Base-by-base conservation (phyloP, 2,888 invertebrate species). In the Ectropis crepuscularia region DNA sequence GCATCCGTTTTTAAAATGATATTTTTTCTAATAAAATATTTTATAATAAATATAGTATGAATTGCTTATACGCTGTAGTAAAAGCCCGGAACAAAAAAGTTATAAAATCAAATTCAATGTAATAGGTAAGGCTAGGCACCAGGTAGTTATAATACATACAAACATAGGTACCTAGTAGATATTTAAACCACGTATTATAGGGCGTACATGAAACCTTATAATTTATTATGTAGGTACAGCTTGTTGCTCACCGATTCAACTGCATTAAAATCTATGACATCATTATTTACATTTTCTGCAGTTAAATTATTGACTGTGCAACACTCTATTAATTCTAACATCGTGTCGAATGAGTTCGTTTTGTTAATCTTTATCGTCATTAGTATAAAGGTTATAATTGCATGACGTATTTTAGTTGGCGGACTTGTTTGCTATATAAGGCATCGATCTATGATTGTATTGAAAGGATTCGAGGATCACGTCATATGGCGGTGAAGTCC, bases 371-470 rank as follows among this genome's bases (percentile, higher is more conserved):
- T 57, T 70, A 63, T 36, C 1, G 0, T 6, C 0, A 46, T 16
- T 0, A 8, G 2, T 0, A 49, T 73, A 71, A 65, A 61, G 70
- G n/a, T 60, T 16, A 63, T 28, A 64, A 64, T 64, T 46, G 55
- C 59, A 49, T 61, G 38, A 6, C 28, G 36, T 8, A 1, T 2
- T 49, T 9, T 63, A 58, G 61, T 45, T 47, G 62, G 38, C 47
- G 43, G 41, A 51, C 53, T 62, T 74, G 71, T 12, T 50, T 45
- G 63, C 81, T 79, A 78, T 76, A 83, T 82, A 84, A 70, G 82
- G 81, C 65, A 47, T 69, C 57, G 68, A 65, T 73, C 74, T 64
- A 70, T 68, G 63, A 63, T 51, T 63, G 72, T 69, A 70, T 38
- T 69, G 74, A 76, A 73, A 63, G 69, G 73, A 73, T 70, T 73